phyloP scores from a whole-genome alignment of 2,888 invertebrate species.

The Leptothorax acervorum region DNA sequence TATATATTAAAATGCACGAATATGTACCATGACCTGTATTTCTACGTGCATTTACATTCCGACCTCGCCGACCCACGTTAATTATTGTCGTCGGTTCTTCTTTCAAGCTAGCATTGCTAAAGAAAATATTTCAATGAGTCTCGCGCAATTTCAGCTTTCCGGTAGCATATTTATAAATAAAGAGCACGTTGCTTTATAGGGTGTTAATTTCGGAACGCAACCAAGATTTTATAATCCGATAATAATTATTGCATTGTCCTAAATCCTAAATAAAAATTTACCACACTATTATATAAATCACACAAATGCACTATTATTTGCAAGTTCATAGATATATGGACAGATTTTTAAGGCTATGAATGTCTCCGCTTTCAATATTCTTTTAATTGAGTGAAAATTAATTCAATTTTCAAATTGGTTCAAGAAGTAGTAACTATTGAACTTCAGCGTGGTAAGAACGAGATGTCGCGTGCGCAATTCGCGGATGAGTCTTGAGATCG shows the following conservation, averaged over 20 bases:
- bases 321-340: not conserved
- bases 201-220: not conserved
- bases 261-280: not conserved
- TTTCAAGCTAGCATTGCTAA: not conserved
- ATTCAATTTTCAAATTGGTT: not conserved
- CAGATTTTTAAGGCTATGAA: not conserved
- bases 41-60: not conserved
- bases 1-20: not conserved
- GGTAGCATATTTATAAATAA: not conserved
- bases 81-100: not conserved
- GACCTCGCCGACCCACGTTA: not conserved
- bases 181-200: not conserved
- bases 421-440: not conserved
- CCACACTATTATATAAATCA: not conserved
- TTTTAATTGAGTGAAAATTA: not conserved
- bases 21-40: not conserved
- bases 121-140: not conserved
- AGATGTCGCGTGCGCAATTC: not conserved
- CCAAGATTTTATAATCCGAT: not conserved
- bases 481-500: not conserved
- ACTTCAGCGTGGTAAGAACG: not conserved
- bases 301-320: not conserved
- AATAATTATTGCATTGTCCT: not conserved
- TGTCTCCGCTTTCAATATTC: not conserved
- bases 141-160: not conserved